Conservation (phyloP, 2,888 invertebrate species). For the Melangyna quadrimaculata region DNA sequence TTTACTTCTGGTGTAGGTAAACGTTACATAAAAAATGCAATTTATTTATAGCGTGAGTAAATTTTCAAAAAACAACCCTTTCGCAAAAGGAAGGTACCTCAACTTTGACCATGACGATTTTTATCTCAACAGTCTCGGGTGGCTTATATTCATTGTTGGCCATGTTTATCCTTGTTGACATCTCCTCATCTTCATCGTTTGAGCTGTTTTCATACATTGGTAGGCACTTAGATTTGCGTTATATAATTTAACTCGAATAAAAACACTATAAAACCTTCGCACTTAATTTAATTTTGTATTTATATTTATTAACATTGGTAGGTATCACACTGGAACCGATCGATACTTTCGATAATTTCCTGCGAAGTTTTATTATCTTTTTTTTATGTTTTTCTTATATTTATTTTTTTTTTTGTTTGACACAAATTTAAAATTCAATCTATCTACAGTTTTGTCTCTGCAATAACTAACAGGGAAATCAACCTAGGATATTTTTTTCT, state of each 20-base stretch:
- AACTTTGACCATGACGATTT: constrained; percentile 58
- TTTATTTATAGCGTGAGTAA: neutral
- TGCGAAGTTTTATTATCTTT: neutral
- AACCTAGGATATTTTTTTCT: constrained; percentile 26
- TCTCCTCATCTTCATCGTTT: constrained; percentile 44
- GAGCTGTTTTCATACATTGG: constrained; percentile 49
- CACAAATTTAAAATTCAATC: constrained; percentile 35
- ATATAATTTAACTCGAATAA: constrained; percentile 33
- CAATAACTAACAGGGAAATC: constrained; percentile 63
- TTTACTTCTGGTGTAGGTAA: constrained; percentile 19
- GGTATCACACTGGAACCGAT: neutral
- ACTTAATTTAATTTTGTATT: constrained; percentile 14
- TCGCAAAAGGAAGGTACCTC: constrained; percentile 33
- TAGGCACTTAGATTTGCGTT: neutral
- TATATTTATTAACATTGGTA: neutral
- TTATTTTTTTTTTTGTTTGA: constrained; percentile 3
- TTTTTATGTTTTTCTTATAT: constrained; percentile 2
- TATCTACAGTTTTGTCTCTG: constrained; percentile 57
- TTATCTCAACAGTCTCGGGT: constrained; percentile 51
- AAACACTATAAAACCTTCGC: neutral
- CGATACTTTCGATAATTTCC: neutral
- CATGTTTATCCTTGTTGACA: constrained; percentile 24
- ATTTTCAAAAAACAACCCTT: neutral
- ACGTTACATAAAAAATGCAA: constrained; percentile 6
- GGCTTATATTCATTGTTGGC: constrained; percentile 12